phyloP scores from a whole-genome alignment of 1,140 invertebrate genomes.

The Zaprionus capensis region DNA sequence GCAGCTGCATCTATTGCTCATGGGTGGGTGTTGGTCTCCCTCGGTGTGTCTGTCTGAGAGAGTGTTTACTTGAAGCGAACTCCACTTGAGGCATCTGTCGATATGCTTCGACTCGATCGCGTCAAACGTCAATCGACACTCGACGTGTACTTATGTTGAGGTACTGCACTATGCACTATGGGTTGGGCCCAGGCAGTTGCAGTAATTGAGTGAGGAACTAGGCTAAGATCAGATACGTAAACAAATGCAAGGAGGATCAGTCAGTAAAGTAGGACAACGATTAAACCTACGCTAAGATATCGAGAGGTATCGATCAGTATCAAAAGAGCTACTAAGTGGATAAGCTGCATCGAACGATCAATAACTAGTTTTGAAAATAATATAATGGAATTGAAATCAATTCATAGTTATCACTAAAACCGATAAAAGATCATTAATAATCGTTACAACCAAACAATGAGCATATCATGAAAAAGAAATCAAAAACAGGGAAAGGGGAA shows the following conservation, averaged over 20 bases:
- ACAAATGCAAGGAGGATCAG: background rate
- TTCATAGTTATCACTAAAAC: background rate
- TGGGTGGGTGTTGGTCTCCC: constrained; percentile 14
- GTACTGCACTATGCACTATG: constrained; percentile 13
- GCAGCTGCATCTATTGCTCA: constrained; percentile 17
- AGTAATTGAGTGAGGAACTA: constrained; percentile 31
- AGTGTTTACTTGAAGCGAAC: constrained; percentile 21
- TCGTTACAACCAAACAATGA: constrained; percentile 4
- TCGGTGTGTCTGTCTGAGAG: constrained; percentile 4
- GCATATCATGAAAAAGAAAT: background rate
- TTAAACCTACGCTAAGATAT: background rate
- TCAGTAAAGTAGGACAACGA: constrained; percentile 21
- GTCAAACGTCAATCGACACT: constrained; percentile 33
- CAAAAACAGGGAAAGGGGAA: background rate
- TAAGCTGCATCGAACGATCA: background rate
- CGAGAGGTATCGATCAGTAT: background rate
- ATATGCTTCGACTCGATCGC: constrained; percentile 3
- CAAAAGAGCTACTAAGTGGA: background rate
- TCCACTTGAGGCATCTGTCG: constrained; percentile 39
- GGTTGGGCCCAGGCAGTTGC: constrained; percentile 15
- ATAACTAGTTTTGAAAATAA: background rate
- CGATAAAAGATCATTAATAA: background rate
- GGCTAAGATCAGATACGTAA: constrained; percentile 14
- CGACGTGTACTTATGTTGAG: constrained; percentile 7
- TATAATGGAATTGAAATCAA: background rate